phyloP scores from a whole-genome alignment of 2,113 vertebrate genomes.

The Cairina moschata region DNA sequence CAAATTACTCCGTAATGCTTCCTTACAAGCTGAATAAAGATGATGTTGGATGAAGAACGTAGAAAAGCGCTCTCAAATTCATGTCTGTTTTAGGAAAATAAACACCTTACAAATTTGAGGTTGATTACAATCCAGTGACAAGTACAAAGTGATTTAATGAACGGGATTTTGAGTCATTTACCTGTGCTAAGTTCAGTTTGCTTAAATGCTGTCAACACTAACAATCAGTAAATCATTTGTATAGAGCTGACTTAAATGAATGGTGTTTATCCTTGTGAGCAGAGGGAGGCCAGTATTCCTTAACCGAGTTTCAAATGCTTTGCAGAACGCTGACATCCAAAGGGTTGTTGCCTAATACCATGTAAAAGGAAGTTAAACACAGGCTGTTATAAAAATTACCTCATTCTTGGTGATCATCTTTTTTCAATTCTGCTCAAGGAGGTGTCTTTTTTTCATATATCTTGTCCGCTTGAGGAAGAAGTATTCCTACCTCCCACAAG shows the following conservation, averaged over 20 bases:
- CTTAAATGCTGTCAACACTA: neutral
- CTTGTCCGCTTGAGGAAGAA: neutral
- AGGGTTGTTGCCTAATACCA: neutral
- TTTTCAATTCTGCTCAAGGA: neutral
- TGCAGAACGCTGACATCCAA: neutral
- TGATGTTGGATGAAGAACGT: neutral
- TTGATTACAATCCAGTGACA: neutral
- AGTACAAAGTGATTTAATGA: neutral
- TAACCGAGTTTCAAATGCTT: neutral
- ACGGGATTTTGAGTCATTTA: neutral
- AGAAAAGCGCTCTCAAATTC: neutral
- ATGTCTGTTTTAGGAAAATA: neutral
- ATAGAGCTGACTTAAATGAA: neutral
- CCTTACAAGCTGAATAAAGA: neutral
- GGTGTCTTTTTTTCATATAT: neutral
- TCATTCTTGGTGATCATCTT: rapidly evolving
- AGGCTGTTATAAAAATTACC: neutral
- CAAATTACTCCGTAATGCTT: neutral
- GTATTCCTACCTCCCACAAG: neutral
- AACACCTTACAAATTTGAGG: neutral
- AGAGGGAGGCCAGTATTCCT: neutral
- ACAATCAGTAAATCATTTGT: neutral
- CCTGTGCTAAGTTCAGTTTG: neutral
- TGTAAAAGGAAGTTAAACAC: neutral
- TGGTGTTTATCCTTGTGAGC: neutral